Base-by-base conservation (phyloP, 2,113 vertebrate species). In the Nansenia antarctica region DNA sequence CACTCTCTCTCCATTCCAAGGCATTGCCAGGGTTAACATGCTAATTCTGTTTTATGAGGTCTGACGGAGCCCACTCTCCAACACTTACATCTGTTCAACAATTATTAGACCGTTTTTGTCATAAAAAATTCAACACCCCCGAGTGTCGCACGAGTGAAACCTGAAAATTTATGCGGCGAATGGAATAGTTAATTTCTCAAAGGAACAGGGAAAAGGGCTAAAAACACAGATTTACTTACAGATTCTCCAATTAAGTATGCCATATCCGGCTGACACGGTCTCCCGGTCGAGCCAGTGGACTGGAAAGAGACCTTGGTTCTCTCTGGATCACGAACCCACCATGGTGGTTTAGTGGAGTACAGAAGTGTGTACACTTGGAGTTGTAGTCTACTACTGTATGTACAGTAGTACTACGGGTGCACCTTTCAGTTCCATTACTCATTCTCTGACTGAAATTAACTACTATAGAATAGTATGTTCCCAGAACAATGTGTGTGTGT, bases 81-180 rank as follows among this genome's bases (percentile, higher is more conserved):
- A 93, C 94, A 95, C 94, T 94, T 97, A 98, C 95, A 98, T 96
- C 94, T 98, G 96, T 96, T 96, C 95, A 95, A 97, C 94, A 96
- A 97, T 97, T 97, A 97, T 97, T 97, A 96, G 94, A 96, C 91
- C 94, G 91, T 94, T 97, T 96, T 95, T 93, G 90, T 95, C 93
- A 96, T 97, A 95, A 98, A 98, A 98, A 94, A 97, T 96, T 96
- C 94, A 97, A 94, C 95, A 96, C 94, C 94, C 93, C 93, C 82
- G 90, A 94, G 95, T 95, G 94, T 96, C 93, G 87, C 93, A 92
- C 90, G 90, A 95, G 93, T 92, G 94, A 94, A 96, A 96, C 94
- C 94, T 95, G 94, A 94, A 95, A 96, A 98, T 97, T 89, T 97
- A 97, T 97, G 93, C 95, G 94, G 95, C 89, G 94, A 95, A 95